Evolutionary conservation across 92 coral and sea anemone genomes (phyloP), one percentile per base, ranked within the genome.

Genomic region (Anthopleura xanthogrammica): DNA sequence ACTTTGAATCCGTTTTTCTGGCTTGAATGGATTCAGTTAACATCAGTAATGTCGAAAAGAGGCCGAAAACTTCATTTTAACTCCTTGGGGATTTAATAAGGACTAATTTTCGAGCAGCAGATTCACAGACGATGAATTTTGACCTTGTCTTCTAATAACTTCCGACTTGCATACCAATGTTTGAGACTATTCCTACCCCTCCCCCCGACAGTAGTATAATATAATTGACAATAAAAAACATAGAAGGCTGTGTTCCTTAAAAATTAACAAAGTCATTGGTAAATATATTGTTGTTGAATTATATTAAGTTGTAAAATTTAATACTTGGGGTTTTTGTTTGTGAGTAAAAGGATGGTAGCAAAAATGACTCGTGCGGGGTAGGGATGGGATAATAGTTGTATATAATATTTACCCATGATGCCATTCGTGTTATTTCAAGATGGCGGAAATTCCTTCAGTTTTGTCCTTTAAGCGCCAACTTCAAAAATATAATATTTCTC

Each of bases 361-460:
- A 23, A 41, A 75, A 52, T 64, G 80, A 85, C 60, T 65, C 78
- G 91, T 42, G 72, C 12, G 82, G 81, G 72, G 58, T 22, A 54
- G 89, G 71, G 86, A 24, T 78, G 74, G 76, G 71, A 29, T 29
- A 22, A 60, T 42, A 16, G 10, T 46, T 16, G 72, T 11, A 71
- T 36, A 60, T 9, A 46, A 12, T 52, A 75, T 78, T 75, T 58
- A n/a, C 73, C 84, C 89, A 52, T 86, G 54, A 82, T 66, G 84
- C 85, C 72, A 41, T 86, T n/a, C 56, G 55, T 70, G 23, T 54
- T 16, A 74, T 48, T 88, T 22, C 82, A 86, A 86, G 52, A 86
- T 86, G 90, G 93, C 90, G 89, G 91, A 86, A 82, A 82, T 83
- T 56, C 39, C 71, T 57, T 60, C 77, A 72, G 64, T 11, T 55